Percentiles rank a stretch among this genome's conserved stretches.
phyloP scores from a whole-genome alignment of 2,113 vertebrate species.

The Saguinus midas region DNA sequence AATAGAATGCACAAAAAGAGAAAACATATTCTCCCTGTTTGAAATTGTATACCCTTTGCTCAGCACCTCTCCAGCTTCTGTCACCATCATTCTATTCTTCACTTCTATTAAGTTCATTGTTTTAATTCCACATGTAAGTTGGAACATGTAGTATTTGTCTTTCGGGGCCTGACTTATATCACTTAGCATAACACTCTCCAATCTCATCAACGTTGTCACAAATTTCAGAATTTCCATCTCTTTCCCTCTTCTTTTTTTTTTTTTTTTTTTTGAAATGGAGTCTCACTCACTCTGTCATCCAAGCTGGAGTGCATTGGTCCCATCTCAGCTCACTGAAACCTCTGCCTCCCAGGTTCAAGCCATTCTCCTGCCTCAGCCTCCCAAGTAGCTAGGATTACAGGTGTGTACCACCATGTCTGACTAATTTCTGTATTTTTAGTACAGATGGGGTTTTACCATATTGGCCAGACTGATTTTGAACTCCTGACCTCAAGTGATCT shows the following conservation, averaged over 20 bases:
- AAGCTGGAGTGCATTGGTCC: not conserved
- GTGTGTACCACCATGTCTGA: accelerated
- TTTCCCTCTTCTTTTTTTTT: no score
- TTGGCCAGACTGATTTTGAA: not conserved
- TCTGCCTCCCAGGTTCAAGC: not conserved
- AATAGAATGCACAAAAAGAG: not conserved
- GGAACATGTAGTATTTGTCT: not conserved
- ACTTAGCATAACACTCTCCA: not conserved
- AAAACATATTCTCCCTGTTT: not conserved
- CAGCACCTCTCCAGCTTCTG: not conserved
- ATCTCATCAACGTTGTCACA: not conserved
- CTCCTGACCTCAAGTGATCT: not conserved
- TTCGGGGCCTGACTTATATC: not conserved
- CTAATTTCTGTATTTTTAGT: not conserved
- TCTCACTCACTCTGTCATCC: not conserved
- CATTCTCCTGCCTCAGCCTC: not conserved
- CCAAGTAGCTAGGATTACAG: not conserved
- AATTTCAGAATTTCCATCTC: not conserved
- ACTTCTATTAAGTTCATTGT: not conserved
- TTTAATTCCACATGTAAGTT: not conserved
- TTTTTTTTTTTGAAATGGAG: no score
- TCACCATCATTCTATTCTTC: not conserved
- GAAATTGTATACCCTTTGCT: not conserved
- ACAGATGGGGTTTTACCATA: not conserved
- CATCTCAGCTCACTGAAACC: not conserved